Conservation (phyloP, 2,113 vertebrate genomes). For the Phalacrocorax pelagicus region DNA sequence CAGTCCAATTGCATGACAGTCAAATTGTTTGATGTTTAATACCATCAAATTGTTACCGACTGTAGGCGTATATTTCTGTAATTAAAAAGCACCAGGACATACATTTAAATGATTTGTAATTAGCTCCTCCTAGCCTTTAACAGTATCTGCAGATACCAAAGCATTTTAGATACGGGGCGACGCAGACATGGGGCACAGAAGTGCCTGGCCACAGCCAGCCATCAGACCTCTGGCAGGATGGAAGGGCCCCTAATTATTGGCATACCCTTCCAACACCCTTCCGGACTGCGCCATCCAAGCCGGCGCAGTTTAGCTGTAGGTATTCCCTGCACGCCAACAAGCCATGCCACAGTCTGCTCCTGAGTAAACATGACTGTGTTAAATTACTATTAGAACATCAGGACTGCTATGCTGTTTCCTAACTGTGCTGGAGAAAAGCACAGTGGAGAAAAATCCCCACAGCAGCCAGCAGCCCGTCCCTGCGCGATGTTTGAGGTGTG, state of each 20-base stretch:
- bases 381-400: background rate
- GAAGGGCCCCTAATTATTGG: background rate
- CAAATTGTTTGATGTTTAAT: background rate
- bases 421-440: background rate
- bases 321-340: background rate
- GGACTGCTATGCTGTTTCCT: accelerated
- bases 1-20: background rate
- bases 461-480: background rate
- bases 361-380: background rate
- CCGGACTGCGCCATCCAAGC: background rate
- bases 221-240: background rate
- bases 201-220: background rate
- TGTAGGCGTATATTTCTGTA: background rate
- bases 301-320: accelerated
- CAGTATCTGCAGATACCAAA: background rate
- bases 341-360: background rate
- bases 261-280: accelerated
- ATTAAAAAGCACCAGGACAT: background rate
- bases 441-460: background rate
- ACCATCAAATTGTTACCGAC: accelerated
- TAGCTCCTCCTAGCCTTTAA: background rate
- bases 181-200: background rate
- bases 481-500: accelerated
- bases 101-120: background rate
- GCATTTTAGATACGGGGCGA: background rate